These are phyloP conservation scores for Papilio aristodemus DNA, from an alignment of 1,140 invertebrate species.

Conservation along the genomic window DNA sequence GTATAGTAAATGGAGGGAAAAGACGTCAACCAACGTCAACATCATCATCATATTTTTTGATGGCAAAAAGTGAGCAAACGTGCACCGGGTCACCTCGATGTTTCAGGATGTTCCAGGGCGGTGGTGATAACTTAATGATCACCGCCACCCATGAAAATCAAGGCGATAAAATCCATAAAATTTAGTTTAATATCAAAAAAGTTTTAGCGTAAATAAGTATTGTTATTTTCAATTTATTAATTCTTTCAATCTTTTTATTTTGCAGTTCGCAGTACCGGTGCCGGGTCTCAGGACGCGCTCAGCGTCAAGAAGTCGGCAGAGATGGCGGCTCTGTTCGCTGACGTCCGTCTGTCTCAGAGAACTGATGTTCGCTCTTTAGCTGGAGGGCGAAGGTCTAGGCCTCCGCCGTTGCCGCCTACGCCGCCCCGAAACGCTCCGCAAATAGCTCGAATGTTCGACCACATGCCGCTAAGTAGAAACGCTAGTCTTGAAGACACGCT, in stretches of 20 bases:
- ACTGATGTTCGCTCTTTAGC: constrained; percentile 74
- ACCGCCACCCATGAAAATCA: too few relatives aligned
- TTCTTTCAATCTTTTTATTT: constrained; percentile 36
- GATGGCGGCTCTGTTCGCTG: constrained; percentile 91
- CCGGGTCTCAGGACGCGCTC: constrained; percentile 86
- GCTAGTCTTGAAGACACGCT: constrained; percentile 73
- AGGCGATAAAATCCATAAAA: too few relatives aligned
- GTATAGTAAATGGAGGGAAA: not conserved
- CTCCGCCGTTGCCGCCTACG: constrained; percentile 41
- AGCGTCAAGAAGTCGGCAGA: constrained; percentile 93
- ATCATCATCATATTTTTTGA: too few relatives aligned
- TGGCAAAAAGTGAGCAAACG: too few relatives aligned
- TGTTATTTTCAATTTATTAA: too few relatives aligned
- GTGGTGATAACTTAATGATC: too few relatives aligned
- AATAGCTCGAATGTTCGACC: constrained; percentile 62
- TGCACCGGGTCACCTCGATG: too few relatives aligned
- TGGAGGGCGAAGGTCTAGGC: constrained; percentile 44
- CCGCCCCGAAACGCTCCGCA: constrained; percentile 41
- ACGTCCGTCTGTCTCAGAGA: constrained; percentile 82
- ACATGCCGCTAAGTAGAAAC: constrained; percentile 62
- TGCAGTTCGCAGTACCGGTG: constrained; percentile 81
- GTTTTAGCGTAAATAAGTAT: too few relatives aligned
- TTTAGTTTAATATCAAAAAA: too few relatives aligned
- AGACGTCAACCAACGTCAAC: not conserved
- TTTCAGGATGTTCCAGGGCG: too few relatives aligned